Evolutionary conservation across 1,140 invertebrate species (phyloP).

Genomic region (Marisa cornuarietis): DNA sequence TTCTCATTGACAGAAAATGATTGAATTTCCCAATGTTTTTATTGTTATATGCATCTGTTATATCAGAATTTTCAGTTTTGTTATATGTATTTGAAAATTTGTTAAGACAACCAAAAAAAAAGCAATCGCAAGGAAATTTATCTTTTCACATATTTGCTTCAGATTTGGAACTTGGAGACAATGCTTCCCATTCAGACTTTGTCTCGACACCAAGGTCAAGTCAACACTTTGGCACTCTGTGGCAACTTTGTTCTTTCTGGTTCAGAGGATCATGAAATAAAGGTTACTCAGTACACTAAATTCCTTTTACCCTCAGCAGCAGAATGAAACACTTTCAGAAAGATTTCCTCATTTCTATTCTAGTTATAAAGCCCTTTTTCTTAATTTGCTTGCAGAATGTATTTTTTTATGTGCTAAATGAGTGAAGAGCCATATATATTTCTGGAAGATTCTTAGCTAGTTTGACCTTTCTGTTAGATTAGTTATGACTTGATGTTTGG

Average conservation of each 20-base stretch:
- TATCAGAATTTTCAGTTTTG: too few species aligned
- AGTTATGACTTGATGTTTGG: neutral
- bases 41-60: too few species aligned
- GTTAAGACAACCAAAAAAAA: too few species aligned
- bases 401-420: neutral
- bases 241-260: constrained; percentile 55
- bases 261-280: constrained; percentile 59
- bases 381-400: neutral
- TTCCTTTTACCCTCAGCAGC: too few species aligned
- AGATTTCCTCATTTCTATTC: neutral
- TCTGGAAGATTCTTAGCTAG: neutral
- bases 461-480: neutral
- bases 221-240: constrained; percentile 49
- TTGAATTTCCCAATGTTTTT: too few species aligned
- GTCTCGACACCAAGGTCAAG: constrained; percentile 53
- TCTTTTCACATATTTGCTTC: neutral
- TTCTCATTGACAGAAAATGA: too few species aligned
- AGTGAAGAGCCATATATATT: neutral
- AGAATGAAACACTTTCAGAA: too few species aligned
- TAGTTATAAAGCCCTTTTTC: neutral
- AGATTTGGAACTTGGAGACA: constrained; percentile 61
- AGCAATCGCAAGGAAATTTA: too few species aligned
- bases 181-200: constrained; percentile 58
- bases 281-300: constrained; percentile 36
- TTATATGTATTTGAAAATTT: too few species aligned